Percentiles rank a stretch among this genome's conserved stretches.
Conservation (phyloP, 2,113 vertebrate species). For the Gnathonemus longibarbis region DNA sequence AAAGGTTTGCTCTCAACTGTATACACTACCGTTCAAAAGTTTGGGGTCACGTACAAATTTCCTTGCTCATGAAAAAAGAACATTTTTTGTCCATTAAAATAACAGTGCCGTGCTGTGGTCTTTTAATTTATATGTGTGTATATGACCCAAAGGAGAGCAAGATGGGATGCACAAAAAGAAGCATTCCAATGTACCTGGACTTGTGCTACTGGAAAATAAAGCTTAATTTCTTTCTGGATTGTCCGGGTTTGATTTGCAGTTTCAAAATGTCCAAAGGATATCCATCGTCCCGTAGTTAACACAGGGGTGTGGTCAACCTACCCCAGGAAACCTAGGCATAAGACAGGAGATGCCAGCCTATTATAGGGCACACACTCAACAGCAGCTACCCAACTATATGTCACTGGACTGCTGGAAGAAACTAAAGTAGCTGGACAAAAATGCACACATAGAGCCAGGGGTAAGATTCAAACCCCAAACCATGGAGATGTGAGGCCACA, state of each 20-base stretch:
- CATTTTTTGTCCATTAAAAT: no score
- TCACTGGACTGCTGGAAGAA: background rate
- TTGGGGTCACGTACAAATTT: no score
- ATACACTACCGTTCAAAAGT: background rate
- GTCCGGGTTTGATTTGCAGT: background rate
- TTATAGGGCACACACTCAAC: background rate
- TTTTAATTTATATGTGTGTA: background rate
- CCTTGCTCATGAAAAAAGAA: no score
- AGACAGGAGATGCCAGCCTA: background rate
- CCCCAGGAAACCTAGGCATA: no score
- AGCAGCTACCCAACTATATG: background rate
- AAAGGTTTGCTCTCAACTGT: background rate
- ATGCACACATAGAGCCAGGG: background rate
- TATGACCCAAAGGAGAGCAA: background rate
- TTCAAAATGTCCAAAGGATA: background rate
- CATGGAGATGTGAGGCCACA: no score
- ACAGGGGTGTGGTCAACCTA: no score
- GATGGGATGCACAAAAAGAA: background rate
- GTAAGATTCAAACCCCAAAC: background rate
- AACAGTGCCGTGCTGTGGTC: no score
- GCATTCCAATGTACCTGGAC: background rate
- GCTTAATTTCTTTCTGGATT: background rate
- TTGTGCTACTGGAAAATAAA: background rate
- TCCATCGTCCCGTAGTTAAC: no score
- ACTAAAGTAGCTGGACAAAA: background rate